Conservation (phyloP, 2,888 invertebrate species). For the Noctua comes region DNA sequence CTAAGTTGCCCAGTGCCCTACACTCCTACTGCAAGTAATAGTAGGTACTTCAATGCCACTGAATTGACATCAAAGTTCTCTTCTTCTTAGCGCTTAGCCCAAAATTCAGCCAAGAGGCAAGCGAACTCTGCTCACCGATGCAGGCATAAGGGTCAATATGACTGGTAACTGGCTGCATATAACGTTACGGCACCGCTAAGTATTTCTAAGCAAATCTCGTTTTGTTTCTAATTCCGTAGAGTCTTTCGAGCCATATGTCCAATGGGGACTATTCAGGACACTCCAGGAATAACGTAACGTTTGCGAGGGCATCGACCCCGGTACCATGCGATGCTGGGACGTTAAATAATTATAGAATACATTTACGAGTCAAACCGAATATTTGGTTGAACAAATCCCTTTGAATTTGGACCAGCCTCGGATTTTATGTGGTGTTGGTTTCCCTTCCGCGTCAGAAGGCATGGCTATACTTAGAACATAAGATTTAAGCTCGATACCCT, state of each 20-base stretch:
- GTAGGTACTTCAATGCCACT: not conserved
- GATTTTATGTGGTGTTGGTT: slow-evolving; percentile 9
- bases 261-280: slow-evolving; percentile 68
- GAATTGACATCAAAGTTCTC: not conserved
- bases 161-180: not conserved
- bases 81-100: not conserved
- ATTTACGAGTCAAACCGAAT: slow-evolving; percentile 52
- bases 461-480: not conserved
- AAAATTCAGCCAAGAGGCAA: not conserved
- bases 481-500: not conserved
- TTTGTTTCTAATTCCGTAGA: slow-evolving; percentile 46
- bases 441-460: slow-evolving; percentile 12
- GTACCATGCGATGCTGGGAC: slow-evolving; percentile 72
- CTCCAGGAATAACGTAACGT: slow-evolving; percentile 75
- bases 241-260: slow-evolving; percentile 48
- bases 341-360: slow-evolving; percentile 81
- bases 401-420: slow-evolving; percentile 26
- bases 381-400: slow-evolving; percentile 34
- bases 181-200: not conserved
- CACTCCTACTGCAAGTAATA: not conserved
- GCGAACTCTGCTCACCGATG: not conserved
- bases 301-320: slow-evolving; percentile 78
- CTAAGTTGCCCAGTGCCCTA: not conserved
- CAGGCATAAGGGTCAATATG: not conserved
- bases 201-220: slow-evolving; percentile 28